A percentile compares a stretch with the other conserved stretches of the same genome.
Evolutionary conservation across 2,888 invertebrate species (phyloP).

Genomic region (Margaritifera margaritifera): DNA sequence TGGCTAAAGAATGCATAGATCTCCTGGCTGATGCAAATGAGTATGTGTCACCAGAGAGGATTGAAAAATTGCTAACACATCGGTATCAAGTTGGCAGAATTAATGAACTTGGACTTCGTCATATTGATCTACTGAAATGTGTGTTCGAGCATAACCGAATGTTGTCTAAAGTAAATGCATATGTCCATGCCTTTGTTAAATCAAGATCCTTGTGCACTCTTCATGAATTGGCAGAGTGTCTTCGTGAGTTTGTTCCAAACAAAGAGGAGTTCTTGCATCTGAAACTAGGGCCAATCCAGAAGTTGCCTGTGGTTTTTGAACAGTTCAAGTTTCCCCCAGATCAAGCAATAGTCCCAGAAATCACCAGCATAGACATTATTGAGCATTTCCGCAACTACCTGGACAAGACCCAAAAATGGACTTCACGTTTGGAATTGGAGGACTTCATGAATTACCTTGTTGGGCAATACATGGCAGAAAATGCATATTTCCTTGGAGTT

Average conservation of each 20-base stretch:
- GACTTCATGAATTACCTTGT: constrained; percentile 63
- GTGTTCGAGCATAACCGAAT: constrained; percentile 56
- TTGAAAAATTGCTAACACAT: constrained; percentile 58
- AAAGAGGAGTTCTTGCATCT: constrained; percentile 54
- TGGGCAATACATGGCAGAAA: constrained; percentile 45
- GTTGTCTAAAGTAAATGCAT: constrained; percentile 54
- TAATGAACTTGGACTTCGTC: constrained; percentile 25
- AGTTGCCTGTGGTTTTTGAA: constrained; percentile 61
- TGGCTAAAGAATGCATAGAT: constrained; percentile 65
- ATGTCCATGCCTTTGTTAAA: constrained; percentile 64
- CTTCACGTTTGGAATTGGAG: constrained; percentile 47
- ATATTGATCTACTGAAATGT: constrained; percentile 42
- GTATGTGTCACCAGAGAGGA: constrained; percentile 57
- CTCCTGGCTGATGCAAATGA: constrained; percentile 60
- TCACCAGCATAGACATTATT: constrained; percentile 62
- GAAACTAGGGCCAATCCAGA: constrained; percentile 65
- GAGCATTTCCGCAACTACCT: constrained; percentile 56
- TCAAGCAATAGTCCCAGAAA: constrained; percentile 57
- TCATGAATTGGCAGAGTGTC: constrained; percentile 57
- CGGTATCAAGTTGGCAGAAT: constrained; percentile 33
- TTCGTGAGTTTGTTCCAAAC: constrained; percentile 53
- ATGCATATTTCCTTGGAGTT: constrained; percentile 63
- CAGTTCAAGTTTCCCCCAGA: constrained; percentile 65
- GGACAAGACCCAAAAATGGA: constrained; percentile 61
- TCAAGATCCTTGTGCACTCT: constrained; percentile 62